Evolutionary conservation across 2,888 invertebrate species (phyloP), one percentile per base, ranked within the genome.

Genomic region (Aproaerema taeniolella): DNA sequence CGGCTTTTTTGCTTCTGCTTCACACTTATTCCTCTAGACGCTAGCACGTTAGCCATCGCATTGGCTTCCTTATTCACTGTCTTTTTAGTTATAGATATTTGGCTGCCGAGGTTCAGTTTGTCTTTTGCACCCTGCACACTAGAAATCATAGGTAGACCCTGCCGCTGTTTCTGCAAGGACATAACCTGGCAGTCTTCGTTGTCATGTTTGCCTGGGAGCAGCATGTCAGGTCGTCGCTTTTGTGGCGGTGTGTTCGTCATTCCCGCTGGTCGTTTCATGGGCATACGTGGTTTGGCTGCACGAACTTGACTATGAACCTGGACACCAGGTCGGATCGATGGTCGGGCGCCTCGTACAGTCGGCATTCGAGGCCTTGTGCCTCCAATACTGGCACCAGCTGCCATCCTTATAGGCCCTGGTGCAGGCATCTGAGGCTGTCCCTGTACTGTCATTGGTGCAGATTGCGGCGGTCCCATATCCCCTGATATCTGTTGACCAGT

Each of bases 171-270:
- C 61, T 92, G 92, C 76, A 92, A 89, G 2, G 92, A 90, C 68
- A 93, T 91, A 9, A 93, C 91, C 58, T 92, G 91, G 59, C 93
- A 93, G 56, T 93, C 93, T 28, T 92, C 91, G 52, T 92, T 92
- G 51, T 92, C 92, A 45, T 92, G 91, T 60, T 90, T 89, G 37
- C 91, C 91, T 0, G 92, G 92, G 2, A 92, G 73, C 14, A 92
- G 61, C 58, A 92, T 88, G 52, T 91, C 91, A 45, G 91, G 76
- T 10, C 91, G 80, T 45, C 88, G 86, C 53, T 89, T 88, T 41
- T 68, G 70, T 0, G 52, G 64, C 0, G 77, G 73, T 0, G 70
- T 69, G 2, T 62, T 67, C 0, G 55, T 46, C 48, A 54, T 49
- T 0, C 53, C 61, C 0, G 64, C 75, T 0, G 77, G 76, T 29